phyloP scores from a whole-genome alignment of 2,888 invertebrate species.

The Cephus pygmeus region DNA sequence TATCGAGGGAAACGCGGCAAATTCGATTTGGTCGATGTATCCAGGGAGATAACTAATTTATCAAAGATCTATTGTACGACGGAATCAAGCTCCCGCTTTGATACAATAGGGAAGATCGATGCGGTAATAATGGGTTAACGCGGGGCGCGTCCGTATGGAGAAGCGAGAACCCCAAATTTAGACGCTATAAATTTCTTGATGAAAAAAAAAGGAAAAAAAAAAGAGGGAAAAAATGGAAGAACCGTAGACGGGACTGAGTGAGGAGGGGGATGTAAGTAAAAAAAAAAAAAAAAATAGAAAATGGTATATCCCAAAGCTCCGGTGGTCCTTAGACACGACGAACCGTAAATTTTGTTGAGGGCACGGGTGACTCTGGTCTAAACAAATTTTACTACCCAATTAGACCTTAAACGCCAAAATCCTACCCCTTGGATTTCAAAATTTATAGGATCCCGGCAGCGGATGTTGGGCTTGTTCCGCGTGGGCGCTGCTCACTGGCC shows the following conservation, averaged over 20 bases:
- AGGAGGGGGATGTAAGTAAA: constrained; percentile 13
- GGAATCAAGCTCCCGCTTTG: constrained; percentile 15
- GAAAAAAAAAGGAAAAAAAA: background rate
- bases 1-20: background rate
- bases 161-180: constrained; percentile 18
- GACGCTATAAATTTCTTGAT: constrained; percentile 34
- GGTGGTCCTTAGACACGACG: constrained; percentile 31
- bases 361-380: constrained; percentile 19
- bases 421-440: constrained; percentile 22
- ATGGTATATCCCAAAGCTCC: constrained; percentile 22
- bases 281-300: constrained; percentile 12
- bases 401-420: constrained; percentile 34
- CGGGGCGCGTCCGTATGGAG: constrained; percentile 8
- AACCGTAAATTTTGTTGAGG: constrained; percentile 39
- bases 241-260: fast-evolving
- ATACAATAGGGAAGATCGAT: constrained; percentile 13
- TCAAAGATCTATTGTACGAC: background rate
- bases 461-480: constrained; percentile 7
- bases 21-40: background rate
- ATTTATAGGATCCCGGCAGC: constrained; percentile 20
- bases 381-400: constrained; percentile 37
- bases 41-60: background rate
- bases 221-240: too few relatives aligned
- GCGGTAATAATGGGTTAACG: constrained; percentile 22
- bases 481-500: background rate